Evolutionary conservation across 2,113 vertebrate species (phyloP).

Genomic region (Chinchilla lanigera): DNA sequence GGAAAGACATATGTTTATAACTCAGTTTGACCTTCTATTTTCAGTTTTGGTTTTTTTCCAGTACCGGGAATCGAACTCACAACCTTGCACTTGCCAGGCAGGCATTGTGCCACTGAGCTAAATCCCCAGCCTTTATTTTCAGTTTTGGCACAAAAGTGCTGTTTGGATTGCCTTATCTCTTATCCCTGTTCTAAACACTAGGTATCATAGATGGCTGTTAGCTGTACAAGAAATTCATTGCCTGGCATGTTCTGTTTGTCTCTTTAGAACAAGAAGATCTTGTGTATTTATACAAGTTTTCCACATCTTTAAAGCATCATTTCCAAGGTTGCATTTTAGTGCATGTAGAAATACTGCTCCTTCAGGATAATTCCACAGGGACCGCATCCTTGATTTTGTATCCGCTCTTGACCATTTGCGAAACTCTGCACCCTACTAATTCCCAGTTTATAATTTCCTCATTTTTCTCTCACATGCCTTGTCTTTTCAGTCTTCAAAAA

Average conservation of each 20-base stretch:
- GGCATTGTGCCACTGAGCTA: no score
- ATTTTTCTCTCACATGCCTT: background rate
- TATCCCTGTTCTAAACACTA: background rate
- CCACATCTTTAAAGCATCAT: background rate
- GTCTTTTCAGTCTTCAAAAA: background rate
- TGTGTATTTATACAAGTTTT: background rate
- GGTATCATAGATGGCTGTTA: background rate
- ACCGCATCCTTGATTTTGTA: rapidly evolving
- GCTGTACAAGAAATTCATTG: background rate
- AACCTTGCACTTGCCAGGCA: no score
- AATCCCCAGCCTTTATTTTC: no score
- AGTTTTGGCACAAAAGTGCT: background rate
- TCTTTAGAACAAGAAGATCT: background rate
- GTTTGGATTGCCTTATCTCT: background rate
- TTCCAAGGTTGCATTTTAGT: background rate
- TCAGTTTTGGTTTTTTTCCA: background rate
- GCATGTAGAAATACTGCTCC: background rate
- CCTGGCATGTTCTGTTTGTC: background rate
- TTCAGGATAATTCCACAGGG: background rate
- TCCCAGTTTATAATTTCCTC: background rate
- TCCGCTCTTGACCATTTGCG: background rate
- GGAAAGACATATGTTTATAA: background rate
- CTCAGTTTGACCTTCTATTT: background rate
- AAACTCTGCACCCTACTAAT: rapidly evolving
- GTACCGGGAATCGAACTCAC: no score